Conservation (phyloP, 2,888 invertebrate species). For the Plagiodera versicolora region DNA sequence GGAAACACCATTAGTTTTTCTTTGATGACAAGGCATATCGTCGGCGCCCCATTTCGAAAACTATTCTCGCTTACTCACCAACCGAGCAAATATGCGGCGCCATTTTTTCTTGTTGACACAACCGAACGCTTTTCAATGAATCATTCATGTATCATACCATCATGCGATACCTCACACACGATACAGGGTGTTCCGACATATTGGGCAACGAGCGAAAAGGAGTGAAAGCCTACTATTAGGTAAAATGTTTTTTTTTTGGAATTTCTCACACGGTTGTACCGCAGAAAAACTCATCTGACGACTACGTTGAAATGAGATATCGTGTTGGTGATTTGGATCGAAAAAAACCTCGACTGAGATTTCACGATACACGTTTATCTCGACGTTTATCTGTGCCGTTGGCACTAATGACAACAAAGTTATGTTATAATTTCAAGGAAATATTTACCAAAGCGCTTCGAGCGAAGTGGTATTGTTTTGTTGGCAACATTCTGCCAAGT, state of each 20-base stretch:
- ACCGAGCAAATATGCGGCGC: conserved; percentile 24
- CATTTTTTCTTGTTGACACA: conserved; percentile 25
- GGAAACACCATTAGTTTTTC: no score
- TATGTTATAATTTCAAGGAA: conserved; percentile 17
- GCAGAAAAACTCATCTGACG: no score
- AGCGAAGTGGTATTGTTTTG: conserved; percentile 16
- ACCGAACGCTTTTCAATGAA: conserved; percentile 4
- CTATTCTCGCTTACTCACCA: conserved; percentile 26
- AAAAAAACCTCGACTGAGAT: neutral
- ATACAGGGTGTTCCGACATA: neutral
- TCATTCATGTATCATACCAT: neutral
- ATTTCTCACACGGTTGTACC: no score
- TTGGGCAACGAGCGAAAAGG: neutral
- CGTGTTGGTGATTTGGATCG: neutral
- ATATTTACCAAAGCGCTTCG: conserved; percentile 20
- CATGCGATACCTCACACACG: no score
- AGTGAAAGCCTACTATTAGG: no score
- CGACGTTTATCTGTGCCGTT: neutral
- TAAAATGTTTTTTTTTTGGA: no score
- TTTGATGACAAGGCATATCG: conserved; percentile 3
- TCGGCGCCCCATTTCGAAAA: conserved; percentile 14
- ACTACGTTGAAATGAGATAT: no score
- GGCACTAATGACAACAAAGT: conserved; percentile 2
- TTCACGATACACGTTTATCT: neutral
- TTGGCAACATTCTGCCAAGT: conserved; percentile 13